Evolutionary conservation across 2,113 vertebrate species (phyloP), one percentile per base, ranked within the genome.

Genomic region (Pelecanus crispus): DNA sequence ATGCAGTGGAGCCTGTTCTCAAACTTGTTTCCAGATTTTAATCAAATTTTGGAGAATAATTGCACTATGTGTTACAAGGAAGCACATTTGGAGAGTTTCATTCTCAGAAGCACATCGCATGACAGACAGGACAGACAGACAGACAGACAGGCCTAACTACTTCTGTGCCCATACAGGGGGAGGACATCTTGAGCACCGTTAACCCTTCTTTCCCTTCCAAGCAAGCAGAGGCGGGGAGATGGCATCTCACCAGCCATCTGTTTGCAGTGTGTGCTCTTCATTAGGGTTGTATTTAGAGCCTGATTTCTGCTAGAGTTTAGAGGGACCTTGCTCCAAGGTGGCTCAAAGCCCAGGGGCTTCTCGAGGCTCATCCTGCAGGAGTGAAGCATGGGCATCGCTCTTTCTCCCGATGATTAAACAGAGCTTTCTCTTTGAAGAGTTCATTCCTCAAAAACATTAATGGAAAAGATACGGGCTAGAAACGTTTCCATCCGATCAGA

Each of bases 391-490:
- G 55, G 8, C 74, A 32, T 19, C 61, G 45, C 26, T 68, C 62
- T 34, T 90, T 50, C 29, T 77, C 19, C 24, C 0, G 1, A 0
- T 78, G 68, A 83, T 86, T 88, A 52, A 92, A 63, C 67, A 74
- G 65, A 62, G 26, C 32, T 90, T 77, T 34, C 40, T 80, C 74
- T 72, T 90, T 6, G 1, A 66, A 68, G 31, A 86, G 31, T 91
- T 91, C 3, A 3, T 67, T 92, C 83, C 81, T 90, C 40, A 81
- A 44, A 93, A 90, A n/a, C 58, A 44, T 81, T 92, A 89, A 90
- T 81, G 73, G 77, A 52, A 84, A 95, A 92, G 50, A 91, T 95
- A 94, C 34, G 66, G 42, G 22, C 67, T 96, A n/a, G 85, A 66
- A 94, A 50, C 19, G 2, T 71, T 84, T 92, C 77, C 0, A 0